phyloP scores from a whole-genome alignment of 2,888 invertebrate genomes.

The Tolmerus cingulatus region DNA sequence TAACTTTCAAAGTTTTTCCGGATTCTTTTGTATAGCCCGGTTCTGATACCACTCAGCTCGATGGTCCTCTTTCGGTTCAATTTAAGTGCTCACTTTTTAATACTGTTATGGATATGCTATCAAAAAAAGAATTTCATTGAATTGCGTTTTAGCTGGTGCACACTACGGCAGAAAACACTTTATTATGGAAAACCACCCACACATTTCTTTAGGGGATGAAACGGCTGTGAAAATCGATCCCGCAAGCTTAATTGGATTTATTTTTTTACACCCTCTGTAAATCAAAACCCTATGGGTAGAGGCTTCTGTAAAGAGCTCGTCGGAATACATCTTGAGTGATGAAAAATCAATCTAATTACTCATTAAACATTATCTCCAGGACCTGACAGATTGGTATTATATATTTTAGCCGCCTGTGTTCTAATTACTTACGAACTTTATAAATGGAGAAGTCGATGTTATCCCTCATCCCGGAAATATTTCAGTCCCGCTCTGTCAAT shows the following conservation, averaged over 20 bases:
- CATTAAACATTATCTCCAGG: neutral
- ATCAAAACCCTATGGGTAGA: neutral
- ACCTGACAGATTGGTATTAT: neutral
- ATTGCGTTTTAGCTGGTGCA: neutral
- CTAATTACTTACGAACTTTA: neutral
- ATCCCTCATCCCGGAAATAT: neutral
- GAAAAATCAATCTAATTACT: neutral
- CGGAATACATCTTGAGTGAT: neutral
- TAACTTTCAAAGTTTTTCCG: neutral
- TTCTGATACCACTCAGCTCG: neutral
- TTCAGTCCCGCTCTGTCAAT: neutral
- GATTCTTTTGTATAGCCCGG: neutral
- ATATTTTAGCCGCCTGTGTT: neutral
- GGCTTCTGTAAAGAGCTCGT: neutral
- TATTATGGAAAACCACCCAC: neutral
- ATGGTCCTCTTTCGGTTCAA: neutral
- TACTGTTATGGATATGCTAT: neutral
- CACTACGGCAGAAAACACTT: neutral
- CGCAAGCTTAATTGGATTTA: neutral
- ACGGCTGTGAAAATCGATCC: neutral
- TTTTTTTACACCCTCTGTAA: neutral
- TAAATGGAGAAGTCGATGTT: neutral
- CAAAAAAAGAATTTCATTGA: neutral
- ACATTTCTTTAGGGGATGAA: neutral
- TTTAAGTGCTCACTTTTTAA: neutral